Evolutionary conservation across 2,797 vertebrate species (phyloP).

Genomic region (Parauchenoglanis punctatus): DNA sequence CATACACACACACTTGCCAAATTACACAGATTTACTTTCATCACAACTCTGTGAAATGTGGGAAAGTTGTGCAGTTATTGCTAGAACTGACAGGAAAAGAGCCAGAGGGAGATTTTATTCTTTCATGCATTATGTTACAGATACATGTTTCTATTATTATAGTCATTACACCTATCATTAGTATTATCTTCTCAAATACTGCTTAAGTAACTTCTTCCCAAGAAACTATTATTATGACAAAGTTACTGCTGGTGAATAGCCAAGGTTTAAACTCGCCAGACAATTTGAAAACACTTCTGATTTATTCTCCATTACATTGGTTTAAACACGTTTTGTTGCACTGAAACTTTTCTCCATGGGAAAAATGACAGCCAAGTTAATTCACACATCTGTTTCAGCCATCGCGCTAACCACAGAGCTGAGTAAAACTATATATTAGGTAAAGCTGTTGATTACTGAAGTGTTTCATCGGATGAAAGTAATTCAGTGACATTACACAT

Average conservation of each 20-base stretch:
- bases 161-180: not conserved
- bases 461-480: not conserved
- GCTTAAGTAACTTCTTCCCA: not conserved
- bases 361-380: conserved; percentile 1
- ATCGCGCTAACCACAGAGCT: not conserved
- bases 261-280: conserved; percentile 6
- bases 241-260: not conserved
- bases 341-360: not conserved
- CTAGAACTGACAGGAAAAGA: not conserved
- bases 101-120: not conserved
- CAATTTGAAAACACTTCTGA: not conserved
- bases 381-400: conserved; percentile 16
- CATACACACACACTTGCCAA: not conserved
- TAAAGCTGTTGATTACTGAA: conserved; percentile 7
- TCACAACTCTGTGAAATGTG: conserved; percentile 12
- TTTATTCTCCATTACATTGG: not conserved
- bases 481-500: not conserved
- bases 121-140: not conserved
- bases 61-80: conserved; percentile 29
- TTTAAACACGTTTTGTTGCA: not conserved
- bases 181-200: not conserved
- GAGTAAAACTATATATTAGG: not conserved
- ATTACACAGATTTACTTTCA: not conserved
- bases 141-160: conserved; percentile 3
- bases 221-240: not conserved